phyloP scores from a whole-genome alignment of 2,797 vertebrate genomes.

The Perodicticus potto region DNA sequence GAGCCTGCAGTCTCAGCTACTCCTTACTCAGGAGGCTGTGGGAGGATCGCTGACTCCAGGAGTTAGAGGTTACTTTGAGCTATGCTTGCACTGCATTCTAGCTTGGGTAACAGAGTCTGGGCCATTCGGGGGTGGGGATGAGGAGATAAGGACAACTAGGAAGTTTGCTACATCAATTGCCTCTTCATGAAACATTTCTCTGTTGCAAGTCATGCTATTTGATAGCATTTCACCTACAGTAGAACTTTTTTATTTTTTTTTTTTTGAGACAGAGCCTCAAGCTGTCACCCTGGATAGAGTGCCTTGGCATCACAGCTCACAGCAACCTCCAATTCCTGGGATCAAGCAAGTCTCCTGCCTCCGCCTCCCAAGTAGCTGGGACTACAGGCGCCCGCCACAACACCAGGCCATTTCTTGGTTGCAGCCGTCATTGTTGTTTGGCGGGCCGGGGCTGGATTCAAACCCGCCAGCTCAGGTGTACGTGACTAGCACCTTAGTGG shows the following conservation, averaged over 20 bases:
- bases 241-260: not conserved
- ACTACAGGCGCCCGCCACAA: too few relatives aligned
- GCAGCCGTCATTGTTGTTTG: too few relatives aligned
- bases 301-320: too few relatives aligned
- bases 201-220: not conserved
- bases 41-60: not conserved
- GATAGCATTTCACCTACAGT: not conserved
- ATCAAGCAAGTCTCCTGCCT: too few relatives aligned
- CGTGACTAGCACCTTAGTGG: too few relatives aligned
- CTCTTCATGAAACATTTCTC: not conserved
- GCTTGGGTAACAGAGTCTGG: not conserved
- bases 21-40: not conserved
- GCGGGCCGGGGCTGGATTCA: too few relatives aligned
- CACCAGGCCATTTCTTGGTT: too few relatives aligned
- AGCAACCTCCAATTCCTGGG: too few relatives aligned
- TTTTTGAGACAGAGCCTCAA: too few relatives aligned
- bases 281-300: too few relatives aligned
- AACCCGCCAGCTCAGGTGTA: too few relatives aligned
- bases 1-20: not conserved
- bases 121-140: not conserved
- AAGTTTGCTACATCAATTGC: not conserved
- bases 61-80: not conserved
- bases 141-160: not conserved
- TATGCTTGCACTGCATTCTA: not conserved
- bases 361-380: too few relatives aligned